Evolutionary conservation across 1,140 invertebrate species (phyloP).

Genomic region (Pissodes strobi): DNA sequence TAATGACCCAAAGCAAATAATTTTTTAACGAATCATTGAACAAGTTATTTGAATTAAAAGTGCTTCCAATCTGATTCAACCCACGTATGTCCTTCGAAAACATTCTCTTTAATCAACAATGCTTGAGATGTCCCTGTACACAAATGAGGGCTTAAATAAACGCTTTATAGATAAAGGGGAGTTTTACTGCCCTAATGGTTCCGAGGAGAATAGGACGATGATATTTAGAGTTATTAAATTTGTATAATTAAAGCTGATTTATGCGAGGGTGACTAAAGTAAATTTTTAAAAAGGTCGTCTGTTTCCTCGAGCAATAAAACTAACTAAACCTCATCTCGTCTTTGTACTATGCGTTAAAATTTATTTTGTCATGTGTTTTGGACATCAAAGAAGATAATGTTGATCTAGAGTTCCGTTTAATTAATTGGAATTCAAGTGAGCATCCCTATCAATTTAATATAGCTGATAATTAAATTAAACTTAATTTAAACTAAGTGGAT

Average conservation of each 20-base stretch:
- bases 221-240: constrained; percentile 38
- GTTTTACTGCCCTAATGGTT: constrained; percentile 23
- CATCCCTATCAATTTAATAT: background rate
- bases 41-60: too few relatives aligned
- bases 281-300: constrained; percentile 26
- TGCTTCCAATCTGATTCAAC: too few relatives aligned
- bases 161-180: constrained; percentile 33
- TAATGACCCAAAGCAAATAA: too few relatives aligned
- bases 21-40: too few relatives aligned
- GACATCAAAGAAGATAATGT: constrained; percentile 7
- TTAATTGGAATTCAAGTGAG: background rate
- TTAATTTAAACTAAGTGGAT: too few relatives aligned
- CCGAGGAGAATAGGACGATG: constrained; percentile 11
- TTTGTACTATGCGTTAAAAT: constrained; percentile 1
- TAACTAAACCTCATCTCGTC: constrained; percentile 7
- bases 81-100: too few relatives aligned
- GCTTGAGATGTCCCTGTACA: background rate
- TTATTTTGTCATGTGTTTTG: constrained; percentile 25
- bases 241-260: constrained; percentile 38
- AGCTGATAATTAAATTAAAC: too few relatives aligned
- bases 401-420: background rate
- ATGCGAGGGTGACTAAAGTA: constrained; percentile 19
- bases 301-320: constrained; percentile 26
- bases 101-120: too few relatives aligned
- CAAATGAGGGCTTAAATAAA: constrained; percentile 10